Percentiles rank a stretch among this genome's conserved stretches.
Evolutionary conservation across 2,113 vertebrate genomes (phyloP).

Genomic region (Ceuthmochares aereus): DNA sequence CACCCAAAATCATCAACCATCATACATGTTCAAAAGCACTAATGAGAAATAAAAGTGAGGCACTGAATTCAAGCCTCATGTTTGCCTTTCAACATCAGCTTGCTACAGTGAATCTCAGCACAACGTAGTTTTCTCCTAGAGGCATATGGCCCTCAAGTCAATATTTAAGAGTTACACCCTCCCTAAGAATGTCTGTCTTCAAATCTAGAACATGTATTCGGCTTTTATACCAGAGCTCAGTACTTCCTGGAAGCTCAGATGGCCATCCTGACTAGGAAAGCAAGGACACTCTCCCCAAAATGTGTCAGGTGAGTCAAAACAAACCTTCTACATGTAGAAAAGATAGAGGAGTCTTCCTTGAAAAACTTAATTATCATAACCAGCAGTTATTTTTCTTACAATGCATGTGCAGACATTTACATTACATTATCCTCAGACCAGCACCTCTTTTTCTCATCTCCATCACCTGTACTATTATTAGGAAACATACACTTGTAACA

Average conservation of each 20-base stretch:
- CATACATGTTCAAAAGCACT: neutral
- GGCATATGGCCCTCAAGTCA: neutral
- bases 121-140: neutral
- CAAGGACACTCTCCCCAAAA: neutral
- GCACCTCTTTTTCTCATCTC: neutral
- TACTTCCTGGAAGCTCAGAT: neutral
- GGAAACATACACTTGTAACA: neutral
- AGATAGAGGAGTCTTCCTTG: fast-evolving
- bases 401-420: neutral
- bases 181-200: neutral
- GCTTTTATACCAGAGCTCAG: neutral
- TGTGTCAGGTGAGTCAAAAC: neutral
- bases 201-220: neutral
- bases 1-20: neutral
- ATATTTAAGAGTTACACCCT: neutral
- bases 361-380: neutral
- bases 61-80: neutral
- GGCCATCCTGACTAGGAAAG: neutral
- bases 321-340: neutral
- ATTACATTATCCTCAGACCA: neutral
- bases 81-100: neutral
- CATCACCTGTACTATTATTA: neutral
- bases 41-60: neutral
- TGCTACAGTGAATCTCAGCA: neutral
- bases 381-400: neutral